phyloP scores from a whole-genome alignment of 2,797 vertebrate genomes.

The Pangasius sanitwongsei region DNA sequence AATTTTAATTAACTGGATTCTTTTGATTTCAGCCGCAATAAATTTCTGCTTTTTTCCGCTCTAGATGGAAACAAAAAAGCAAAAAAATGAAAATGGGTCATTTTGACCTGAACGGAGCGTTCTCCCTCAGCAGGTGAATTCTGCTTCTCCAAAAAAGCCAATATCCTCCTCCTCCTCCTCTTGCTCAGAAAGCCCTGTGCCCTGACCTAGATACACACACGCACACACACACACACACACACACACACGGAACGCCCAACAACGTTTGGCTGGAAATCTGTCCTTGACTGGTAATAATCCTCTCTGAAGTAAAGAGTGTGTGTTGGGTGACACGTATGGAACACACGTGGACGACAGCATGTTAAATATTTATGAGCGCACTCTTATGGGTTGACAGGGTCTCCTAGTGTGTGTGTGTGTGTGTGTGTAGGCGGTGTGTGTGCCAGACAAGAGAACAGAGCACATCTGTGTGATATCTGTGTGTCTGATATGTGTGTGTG shows the following conservation, averaged over 20 bases:
- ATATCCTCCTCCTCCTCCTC: constrained; percentile 41
- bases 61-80: neutral
- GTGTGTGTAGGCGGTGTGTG: constrained; percentile 13
- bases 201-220: constrained; percentile 57
- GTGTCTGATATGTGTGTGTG: constrained; percentile 29
- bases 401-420: neutral
- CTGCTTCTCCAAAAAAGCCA: constrained; percentile 50
- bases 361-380: constrained; percentile 77
- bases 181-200: constrained; percentile 43
- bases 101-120: neutral
- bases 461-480: constrained; percentile 15
- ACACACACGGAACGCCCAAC: constrained; percentile 14
- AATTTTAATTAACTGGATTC: neutral
- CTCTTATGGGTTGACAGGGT: constrained; percentile 58
- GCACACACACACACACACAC: constrained; percentile 22
- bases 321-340: constrained; percentile 73
- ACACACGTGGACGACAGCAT: constrained; percentile 69
- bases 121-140: neutral
- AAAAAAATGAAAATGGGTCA: neutral
- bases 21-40: neutral
- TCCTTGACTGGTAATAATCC: constrained; percentile 46
- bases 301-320: constrained; percentile 43
- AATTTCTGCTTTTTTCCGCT: neutral
- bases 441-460: constrained; percentile 19
- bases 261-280: constrained; percentile 26